These are phyloP conservation scores for Ranitomeya imitator DNA, from an alignment of 2,113 vertebrate genomes.

Conservation along the genomic window DNA sequence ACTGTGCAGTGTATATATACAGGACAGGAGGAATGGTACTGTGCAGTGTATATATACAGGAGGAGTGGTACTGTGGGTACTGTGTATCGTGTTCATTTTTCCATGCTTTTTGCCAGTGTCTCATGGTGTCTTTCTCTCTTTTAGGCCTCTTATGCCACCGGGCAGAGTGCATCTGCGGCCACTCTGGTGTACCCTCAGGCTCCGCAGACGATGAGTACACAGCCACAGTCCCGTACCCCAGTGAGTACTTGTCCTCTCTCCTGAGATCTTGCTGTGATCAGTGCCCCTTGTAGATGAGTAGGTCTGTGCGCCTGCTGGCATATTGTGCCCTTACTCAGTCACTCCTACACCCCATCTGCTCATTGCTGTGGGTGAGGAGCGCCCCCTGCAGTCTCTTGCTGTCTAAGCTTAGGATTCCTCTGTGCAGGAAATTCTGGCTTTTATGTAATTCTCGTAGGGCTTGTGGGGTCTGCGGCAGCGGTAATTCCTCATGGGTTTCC, in stretches of 20 bases:
- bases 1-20: no score
- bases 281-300: neutral
- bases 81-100: no score
- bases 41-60: no score
- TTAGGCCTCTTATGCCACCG: conserved; percentile 91
- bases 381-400: neutral
- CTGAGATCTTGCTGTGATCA: no score
- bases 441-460: no score
- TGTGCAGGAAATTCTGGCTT: neutral
- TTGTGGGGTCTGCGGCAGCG: no score
- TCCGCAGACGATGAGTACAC: conserved; percentile 93
- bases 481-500: no score
- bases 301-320: neutral
- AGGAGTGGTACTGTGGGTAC: no score
- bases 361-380: neutral
- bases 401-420: neutral
- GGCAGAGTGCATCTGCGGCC: conserved; percentile 91
- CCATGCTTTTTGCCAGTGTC: no score
- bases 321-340: neutral
- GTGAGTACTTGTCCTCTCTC: conserved; percentile 73
- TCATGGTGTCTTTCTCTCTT: no score
- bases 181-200: conserved; percentile 90
- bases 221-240: conserved; percentile 90
- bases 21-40: no score
- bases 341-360: conserved; percentile 1